A percentile compares a stretch with the other conserved stretches of the same genome.
phyloP scores from a whole-genome alignment of 2,888 invertebrate genomes.

The Andrena bucephala region DNA sequence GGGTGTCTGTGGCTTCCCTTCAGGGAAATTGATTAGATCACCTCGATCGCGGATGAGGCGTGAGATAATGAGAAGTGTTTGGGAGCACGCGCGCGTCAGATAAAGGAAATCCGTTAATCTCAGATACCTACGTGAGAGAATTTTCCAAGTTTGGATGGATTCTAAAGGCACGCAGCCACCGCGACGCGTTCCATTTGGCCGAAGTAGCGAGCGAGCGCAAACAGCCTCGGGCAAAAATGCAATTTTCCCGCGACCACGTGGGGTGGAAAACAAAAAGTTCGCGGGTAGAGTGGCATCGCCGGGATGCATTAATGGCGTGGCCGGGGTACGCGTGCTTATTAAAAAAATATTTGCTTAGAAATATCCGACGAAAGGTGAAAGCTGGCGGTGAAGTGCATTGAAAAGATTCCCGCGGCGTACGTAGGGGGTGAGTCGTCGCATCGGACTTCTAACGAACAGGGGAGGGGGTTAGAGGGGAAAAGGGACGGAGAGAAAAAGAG shows the following conservation, averaged over 20 bases:
- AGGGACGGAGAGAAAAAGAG: constrained; percentile 25
- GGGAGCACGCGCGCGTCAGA: neutral
- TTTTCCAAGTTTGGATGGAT: neutral
- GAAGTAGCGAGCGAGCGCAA: neutral
- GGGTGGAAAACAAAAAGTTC: neutral
- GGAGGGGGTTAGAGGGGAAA: constrained; percentile 15
- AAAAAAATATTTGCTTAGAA: constrained; percentile 72
- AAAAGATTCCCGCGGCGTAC: constrained; percentile 55
- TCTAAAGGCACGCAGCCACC: neutral
- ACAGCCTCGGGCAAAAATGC: neutral
- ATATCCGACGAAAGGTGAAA: constrained; percentile 70
- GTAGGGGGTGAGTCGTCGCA: constrained; percentile 60
- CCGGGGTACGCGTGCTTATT: constrained; percentile 52
- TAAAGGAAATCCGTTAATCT: no score
- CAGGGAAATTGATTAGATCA: neutral
- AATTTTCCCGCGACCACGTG: neutral
- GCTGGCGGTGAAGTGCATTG: constrained; percentile 75
- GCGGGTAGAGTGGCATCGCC: neutral
- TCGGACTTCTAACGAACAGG: constrained; percentile 23
- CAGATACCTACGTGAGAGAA: neutral
- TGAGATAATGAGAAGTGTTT: neutral
- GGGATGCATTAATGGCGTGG: constrained; percentile 5
- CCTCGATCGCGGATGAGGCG: neutral
- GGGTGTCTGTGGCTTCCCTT: neutral
- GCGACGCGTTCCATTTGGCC: neutral